Evolutionary conservation across 2,888 invertebrate genomes (phyloP).

Genomic region (Dorcus parallelipipedus): DNA sequence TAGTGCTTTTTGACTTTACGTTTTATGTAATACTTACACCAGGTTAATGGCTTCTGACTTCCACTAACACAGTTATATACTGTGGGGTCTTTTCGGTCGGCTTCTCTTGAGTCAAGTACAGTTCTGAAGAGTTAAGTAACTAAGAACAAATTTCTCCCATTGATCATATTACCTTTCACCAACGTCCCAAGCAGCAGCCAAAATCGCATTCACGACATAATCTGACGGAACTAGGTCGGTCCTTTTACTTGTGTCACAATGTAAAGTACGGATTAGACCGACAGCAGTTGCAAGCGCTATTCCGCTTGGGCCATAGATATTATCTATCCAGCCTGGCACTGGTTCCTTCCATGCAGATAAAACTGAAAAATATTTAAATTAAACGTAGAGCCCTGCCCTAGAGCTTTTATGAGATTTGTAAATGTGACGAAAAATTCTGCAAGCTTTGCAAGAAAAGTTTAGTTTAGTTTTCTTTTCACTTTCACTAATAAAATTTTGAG

Average conservation of each 20-base stretch:
- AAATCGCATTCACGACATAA: constrained; percentile 58
- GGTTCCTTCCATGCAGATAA: constrained; percentile 53
- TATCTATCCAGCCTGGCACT: constrained; percentile 70
- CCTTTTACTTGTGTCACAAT: constrained; percentile 65
- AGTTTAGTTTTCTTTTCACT: too few species aligned
- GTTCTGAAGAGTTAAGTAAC: too few species aligned
- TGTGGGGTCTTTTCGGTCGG: too few species aligned
- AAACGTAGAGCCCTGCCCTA: too few species aligned
- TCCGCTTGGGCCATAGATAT: constrained; percentile 73
- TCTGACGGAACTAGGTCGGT: constrained; percentile 75
- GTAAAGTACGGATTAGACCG: constrained; percentile 71
- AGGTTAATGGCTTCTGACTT: constrained; percentile 75
- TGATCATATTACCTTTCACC: constrained; percentile 42
- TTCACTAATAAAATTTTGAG: too few species aligned
- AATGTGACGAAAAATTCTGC: too few species aligned
- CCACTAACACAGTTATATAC: constrained; percentile 82
- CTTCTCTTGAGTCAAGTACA: too few species aligned
- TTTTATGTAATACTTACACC: constrained; percentile 54
- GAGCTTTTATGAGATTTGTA: too few species aligned
- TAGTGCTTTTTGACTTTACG: too few species aligned
- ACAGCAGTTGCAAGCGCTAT: constrained; percentile 69
- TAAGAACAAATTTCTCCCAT: too few species aligned
- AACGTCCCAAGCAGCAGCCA: constrained; percentile 60
- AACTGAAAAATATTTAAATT: constrained; percentile 25
- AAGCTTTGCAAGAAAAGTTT: too few species aligned